Percentiles rank a stretch among this genome's conserved stretches.
Conservation (phyloP, 2,113 vertebrate species). For the Orthonyx spaldingii region DNA sequence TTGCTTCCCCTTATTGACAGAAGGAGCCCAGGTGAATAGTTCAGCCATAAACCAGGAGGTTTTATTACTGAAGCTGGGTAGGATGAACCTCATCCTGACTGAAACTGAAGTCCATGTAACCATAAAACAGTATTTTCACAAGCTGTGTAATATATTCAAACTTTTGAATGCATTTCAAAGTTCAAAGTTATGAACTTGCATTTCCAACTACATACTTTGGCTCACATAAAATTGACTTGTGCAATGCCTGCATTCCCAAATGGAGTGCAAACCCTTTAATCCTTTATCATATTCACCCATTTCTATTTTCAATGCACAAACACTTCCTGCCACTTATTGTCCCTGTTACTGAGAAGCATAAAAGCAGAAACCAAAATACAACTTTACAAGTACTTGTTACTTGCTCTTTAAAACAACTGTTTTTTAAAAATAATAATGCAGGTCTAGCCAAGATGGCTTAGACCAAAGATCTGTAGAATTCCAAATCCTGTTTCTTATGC, state of each 20-base stretch:
- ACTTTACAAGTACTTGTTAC: not conserved
- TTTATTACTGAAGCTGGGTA: not conserved
- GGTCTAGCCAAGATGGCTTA: not conserved
- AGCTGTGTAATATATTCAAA: not conserved
- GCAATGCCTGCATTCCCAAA: not conserved
- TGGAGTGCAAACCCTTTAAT: not conserved
- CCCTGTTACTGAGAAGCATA: not conserved
- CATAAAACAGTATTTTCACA: not conserved
- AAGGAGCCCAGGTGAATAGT: not conserved
- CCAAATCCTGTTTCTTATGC: not conserved
- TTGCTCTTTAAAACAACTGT: not conserved
- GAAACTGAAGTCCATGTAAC: not conserved
- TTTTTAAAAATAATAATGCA: not conserved
- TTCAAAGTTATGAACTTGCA: too few species aligned
- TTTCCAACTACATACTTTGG: not conserved
- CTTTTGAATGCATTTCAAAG: too few species aligned
- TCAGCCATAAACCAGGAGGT: not conserved
- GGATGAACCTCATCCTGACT: not conserved
- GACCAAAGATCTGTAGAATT: not conserved
- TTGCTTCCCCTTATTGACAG: not conserved
- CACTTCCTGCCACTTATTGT: not conserved
- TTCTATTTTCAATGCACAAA: not conserved
- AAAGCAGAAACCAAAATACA: not conserved
- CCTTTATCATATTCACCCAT: not conserved
- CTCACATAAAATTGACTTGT: not conserved